Percentiles rank a stretch among this genome's conserved stretches.
phyloP scores from a whole-genome alignment of 2,797 vertebrate genomes.

The Eulemur mongoz region DNA sequence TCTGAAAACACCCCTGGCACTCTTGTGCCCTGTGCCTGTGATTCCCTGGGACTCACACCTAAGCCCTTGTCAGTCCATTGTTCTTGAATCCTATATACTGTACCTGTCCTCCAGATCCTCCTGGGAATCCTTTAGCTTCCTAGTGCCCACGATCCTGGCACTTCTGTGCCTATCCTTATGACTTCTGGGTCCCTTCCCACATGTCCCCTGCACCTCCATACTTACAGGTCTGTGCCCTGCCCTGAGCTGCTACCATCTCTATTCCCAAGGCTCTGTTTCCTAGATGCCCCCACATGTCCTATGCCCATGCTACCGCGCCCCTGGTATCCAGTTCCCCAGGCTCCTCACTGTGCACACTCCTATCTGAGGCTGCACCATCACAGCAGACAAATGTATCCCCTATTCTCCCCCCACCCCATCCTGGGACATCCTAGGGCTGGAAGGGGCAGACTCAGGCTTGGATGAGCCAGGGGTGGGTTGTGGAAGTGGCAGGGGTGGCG shows the following conservation, averaged over 20 bases:
- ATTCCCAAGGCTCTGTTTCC: background rate
- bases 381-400: background rate
- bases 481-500: background rate
- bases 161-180: background rate
- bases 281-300: background rate
- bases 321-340: background rate
- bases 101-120: background rate
- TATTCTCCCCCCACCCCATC: background rate
- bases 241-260: background rate
- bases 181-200: background rate
- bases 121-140: background rate
- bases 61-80: background rate
- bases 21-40: background rate
- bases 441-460: background rate
- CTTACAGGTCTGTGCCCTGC: background rate
- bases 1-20: background rate
- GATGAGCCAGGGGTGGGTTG: background rate
- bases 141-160: background rate
- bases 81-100: background rate
- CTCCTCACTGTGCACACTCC: background rate
- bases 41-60: background rate
- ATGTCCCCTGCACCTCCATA: background rate
- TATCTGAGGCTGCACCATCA: background rate
- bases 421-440: background rate
- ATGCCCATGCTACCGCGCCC: background rate